phyloP scores from a whole-genome alignment of 1,140 invertebrate genomes.

The Dendroctonus ponderosae region DNA sequence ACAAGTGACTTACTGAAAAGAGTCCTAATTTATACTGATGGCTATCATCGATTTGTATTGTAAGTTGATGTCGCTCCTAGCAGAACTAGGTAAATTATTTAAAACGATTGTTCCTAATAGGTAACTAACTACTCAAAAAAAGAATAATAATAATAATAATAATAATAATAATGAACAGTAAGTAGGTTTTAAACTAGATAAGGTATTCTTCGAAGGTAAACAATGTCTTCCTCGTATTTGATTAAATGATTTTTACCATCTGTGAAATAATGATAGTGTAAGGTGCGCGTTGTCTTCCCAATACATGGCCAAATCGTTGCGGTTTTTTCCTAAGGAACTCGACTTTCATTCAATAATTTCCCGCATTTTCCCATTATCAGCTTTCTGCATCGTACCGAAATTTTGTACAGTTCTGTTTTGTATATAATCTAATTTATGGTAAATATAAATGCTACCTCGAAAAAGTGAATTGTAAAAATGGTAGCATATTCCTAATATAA shows the following conservation, averaged over 20 bases:
- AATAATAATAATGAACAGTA: background rate
- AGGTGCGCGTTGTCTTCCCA: conserved; percentile 7
- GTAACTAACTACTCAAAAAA: conserved; percentile 17
- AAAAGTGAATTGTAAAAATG: conserved; percentile 44
- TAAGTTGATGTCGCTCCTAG: too few species aligned
- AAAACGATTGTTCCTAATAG: conserved; percentile 32
- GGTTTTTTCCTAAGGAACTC: background rate
- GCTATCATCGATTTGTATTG: too few species aligned
- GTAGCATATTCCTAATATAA: conserved; percentile 52
- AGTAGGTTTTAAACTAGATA: too few species aligned
- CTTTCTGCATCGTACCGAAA: background rate
- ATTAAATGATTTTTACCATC: background rate
- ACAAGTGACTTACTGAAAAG: too few species aligned
- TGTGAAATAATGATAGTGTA: background rate
- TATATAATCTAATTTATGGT: conserved; percentile 31
- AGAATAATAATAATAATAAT: conserved; percentile 1
- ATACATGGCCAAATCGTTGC: conserved; percentile 12
- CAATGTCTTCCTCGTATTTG: too few species aligned
- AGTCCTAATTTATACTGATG: too few species aligned
- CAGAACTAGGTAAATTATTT: conserved; percentile 24
- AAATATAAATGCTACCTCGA: conserved; percentile 40
- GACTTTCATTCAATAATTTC: too few species aligned
- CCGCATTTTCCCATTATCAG: background rate
- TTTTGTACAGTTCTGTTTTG: conserved; percentile 32
- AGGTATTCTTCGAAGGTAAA: too few species aligned